These are phyloP conservation scores for Pristionchus maxplancki DNA, from an alignment of 2,888 invertebrate species.

Conservation along the genomic window DNA sequence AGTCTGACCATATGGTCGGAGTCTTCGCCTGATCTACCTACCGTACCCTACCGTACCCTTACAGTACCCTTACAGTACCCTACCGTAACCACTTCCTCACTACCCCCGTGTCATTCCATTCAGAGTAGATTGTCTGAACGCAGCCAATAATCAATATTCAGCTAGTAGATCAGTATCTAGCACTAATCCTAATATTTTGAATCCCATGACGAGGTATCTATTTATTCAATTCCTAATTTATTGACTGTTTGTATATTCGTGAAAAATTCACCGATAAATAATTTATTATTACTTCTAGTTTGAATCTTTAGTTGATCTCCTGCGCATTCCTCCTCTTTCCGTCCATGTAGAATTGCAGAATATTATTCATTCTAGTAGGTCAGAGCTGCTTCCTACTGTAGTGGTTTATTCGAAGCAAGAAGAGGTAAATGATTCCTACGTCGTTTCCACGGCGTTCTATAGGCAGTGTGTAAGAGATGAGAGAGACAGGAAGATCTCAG, in stretches of 20 bases:
- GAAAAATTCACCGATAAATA: not conserved
- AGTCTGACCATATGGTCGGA: constrained; percentile 66
- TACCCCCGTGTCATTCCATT: constrained; percentile 23
- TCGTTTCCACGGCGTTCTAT: too few species aligned
- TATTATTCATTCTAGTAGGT: too few species aligned
- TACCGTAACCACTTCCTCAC: not conserved
- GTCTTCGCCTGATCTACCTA: constrained; percentile 61
- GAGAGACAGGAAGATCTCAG: too few species aligned
- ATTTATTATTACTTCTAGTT: not conserved
- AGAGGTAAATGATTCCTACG: too few species aligned
- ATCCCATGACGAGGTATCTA: constrained; percentile 13
- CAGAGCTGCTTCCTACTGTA: too few species aligned
- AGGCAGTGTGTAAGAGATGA: too few species aligned
- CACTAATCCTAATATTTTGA: constrained; percentile 24
- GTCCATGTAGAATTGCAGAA: too few species aligned
- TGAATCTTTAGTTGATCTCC: too few species aligned
- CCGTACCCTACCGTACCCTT: constrained; percentile 30
- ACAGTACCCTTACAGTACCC: not conserved
- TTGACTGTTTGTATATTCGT: constrained; percentile 36
- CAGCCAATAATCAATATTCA: not conserved
- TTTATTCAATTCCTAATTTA: constrained; percentile 5
- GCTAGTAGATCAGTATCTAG: constrained; percentile 26
- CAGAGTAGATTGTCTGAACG: constrained; percentile 27
- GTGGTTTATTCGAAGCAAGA: too few species aligned
- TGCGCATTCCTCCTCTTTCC: too few species aligned